Base-by-base conservation (phyloP, 2,888 invertebrate species). In the Macrophya alboannulata region DNA sequence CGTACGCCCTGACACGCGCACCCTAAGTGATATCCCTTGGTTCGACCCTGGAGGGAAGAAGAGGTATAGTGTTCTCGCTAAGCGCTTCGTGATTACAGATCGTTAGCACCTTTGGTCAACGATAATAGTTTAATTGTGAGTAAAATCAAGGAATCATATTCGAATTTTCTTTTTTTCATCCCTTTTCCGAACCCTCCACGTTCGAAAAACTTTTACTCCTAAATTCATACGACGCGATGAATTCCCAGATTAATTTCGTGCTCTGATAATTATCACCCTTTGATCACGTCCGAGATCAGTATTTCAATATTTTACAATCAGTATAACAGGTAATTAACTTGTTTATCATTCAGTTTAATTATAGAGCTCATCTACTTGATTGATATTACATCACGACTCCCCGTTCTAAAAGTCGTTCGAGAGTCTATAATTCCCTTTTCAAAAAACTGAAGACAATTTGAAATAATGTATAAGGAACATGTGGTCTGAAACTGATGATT, bases 1-100 rank as follows among this genome's bases (percentile, higher is more conserved):
- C 68, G 77, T 74, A 85, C 77, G 77, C 65, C 77, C 65, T 48
- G 51, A 76, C 77, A 77, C 85, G 68, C 72, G 55, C 85, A 8
- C 40, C 65, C 51, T 72, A 83, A 83, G 83, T 83, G 83, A 83
- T 83, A 83, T 81, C 62, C 81, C 81, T 62, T 37, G 15, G 40
- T 62, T 81, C 81, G 59, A 77, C 77, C 77, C 55, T 79, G 55
- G 10, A 37, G 81, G 62, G 51, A 51, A 77, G 43, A 43, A 62
- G 79, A 51, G 43, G 59, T n/a, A 10, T 21, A 40, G 40, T n/a
- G 37, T 21, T 25, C 1, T 12, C 77, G 31, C 77, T 77, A 77
- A 77, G 55, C 77, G 77, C 9, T 55, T 15, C 51, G 17, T 51
- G 55, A 77, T 77, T 77, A 77, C 51, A 55, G 77, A 77, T 77